These are phyloP conservation scores for Harpagifer antarcticus DNA, from an alignment of 2,797 vertebrate species.

Conservation along the genomic window DNA sequence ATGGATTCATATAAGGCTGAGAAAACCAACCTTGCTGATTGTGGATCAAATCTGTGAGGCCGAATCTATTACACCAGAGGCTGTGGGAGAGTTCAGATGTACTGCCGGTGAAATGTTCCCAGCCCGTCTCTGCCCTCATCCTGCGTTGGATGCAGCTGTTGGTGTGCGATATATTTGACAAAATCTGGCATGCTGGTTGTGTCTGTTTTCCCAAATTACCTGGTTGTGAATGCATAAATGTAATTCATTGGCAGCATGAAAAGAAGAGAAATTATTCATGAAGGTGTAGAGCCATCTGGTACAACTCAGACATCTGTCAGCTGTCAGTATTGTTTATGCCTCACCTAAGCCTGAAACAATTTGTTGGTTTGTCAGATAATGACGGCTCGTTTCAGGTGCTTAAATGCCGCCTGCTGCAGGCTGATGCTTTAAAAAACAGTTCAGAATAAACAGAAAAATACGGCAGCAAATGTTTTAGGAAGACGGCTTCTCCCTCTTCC, in stretches of 20 bases:
- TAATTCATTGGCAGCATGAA: conserved; percentile 69
- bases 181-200: conserved; percentile 43
- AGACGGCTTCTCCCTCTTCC: conserved; percentile 44
- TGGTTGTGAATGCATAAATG: conserved; percentile 56
- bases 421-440: conserved; percentile 63
- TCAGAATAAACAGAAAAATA: conserved; percentile 64
- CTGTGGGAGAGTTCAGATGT: conserved; percentile 34
- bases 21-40: conserved; percentile 23
- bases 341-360: conserved; percentile 73
- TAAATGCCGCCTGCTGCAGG: conserved; percentile 64
- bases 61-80: conserved; percentile 38
- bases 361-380: conserved; percentile 73
- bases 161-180: conserved; percentile 53
- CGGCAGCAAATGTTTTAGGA: conserved; percentile 46
- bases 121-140: conserved; percentile 21
- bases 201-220: conserved; percentile 63
- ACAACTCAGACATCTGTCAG: conserved; percentile 75
- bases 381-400: conserved; percentile 47
- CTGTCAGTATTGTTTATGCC: conserved; percentile 78
- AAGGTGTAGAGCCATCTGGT: conserved; percentile 59
- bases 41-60: conserved; percentile 25
- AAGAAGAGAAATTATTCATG: conserved; percentile 70
- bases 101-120: conserved; percentile 48
- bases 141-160: conserved; percentile 46
- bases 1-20: conserved; percentile 6